phyloP scores from a whole-genome alignment of 2,888 invertebrate genomes.

The Ypsolopha scabrella region DNA sequence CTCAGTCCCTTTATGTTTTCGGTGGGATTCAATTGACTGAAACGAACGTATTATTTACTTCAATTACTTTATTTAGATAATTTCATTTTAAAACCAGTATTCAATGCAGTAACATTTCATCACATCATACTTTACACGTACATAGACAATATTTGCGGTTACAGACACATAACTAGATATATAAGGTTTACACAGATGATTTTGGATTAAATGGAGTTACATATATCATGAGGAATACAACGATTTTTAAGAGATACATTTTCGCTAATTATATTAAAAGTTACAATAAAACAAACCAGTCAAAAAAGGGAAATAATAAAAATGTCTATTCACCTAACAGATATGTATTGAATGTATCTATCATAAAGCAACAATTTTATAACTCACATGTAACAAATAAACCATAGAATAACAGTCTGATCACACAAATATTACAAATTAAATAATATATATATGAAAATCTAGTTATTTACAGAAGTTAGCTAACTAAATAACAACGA shows the following conservation, averaged over 20 bases:
- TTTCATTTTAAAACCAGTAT: slow-evolving; percentile 66
- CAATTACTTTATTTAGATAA: slow-evolving; percentile 65
- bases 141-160: slow-evolving; percentile 45
- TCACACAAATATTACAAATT: slow-evolving; percentile 68
- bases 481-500: slow-evolving; percentile 70
- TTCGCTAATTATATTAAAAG: slow-evolving; percentile 25
- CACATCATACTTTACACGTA: slow-evolving; percentile 47
- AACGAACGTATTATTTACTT: slow-evolving; percentile 19
- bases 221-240: slow-evolving; percentile 34
- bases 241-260: slow-evolving; percentile 25
- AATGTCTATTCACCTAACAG: slow-evolving; percentile 44
- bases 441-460: slow-evolving; percentile 58
- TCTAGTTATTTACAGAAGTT: slow-evolving; percentile 69
- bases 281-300: slow-evolving; percentile 35
- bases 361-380: slow-evolving; percentile 49
- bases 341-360: slow-evolving; percentile 52
- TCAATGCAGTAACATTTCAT: slow-evolving; percentile 62
- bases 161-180: slow-evolving; percentile 49
- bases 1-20: too few relatives aligned
- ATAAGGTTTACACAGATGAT: slow-evolving; percentile 24
- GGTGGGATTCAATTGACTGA: not conserved
- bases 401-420: slow-evolving; percentile 68
- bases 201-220: slow-evolving; percentile 36
- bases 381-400: slow-evolving; percentile 64
- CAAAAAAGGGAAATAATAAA: slow-evolving; percentile 23